Evolutionary conservation across 1,140 invertebrate species (phyloP), one percentile per base, ranked within the genome.

Genomic region (Drosophila obscura): DNA sequence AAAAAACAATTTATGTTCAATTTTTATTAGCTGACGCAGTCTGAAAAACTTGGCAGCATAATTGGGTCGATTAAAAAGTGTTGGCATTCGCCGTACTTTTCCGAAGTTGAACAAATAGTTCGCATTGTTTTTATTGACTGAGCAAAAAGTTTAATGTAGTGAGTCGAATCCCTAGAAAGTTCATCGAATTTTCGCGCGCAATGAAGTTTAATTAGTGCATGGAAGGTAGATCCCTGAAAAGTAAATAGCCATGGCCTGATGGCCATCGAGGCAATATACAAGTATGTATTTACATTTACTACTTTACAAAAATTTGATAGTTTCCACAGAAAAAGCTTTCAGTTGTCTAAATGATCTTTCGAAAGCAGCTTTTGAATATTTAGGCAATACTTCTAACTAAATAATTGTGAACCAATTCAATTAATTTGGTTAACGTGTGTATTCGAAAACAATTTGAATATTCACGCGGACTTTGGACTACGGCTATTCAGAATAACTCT

Each of bases 11-110:
- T 73, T 82, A 72, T 78, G 66, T 82, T 80, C 41, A 73, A 79
- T 80, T 69, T 62, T 78, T 76, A 76, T 75, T 67, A 72, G 74
- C 71, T 60, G 63, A 65, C 66, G 67, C 67, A 65, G 74, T 66
- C 64, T n/a, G 35, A 66, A 80, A 68, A 87, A 74, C 62, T 82
- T 75, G 55, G 39, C 78, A 43, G 59, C 61, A 87, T 87, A 87
- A 85, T 85, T 85, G 78, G 82, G 58, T 81, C 74, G 82, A 85
- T 85, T 85, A 87, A 85, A 85, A 76, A 74, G 73, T 68, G 61
- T 52, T 67, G 48, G 62, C 62, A 77, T 74, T 77, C 61, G 50
- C 5, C 41, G 44, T 87, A 85, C 74, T 85, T 85, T 81, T 28
- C 56, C 16, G 16, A 78, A 85, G 62, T 85, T 78, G 22, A 28